Percentiles rank a stretch among this genome's conserved stretches.
These are phyloP conservation scores for Pelochelys cantorii DNA, from an alignment of 2,797 vertebrate species.

Conservation along the genomic window DNA sequence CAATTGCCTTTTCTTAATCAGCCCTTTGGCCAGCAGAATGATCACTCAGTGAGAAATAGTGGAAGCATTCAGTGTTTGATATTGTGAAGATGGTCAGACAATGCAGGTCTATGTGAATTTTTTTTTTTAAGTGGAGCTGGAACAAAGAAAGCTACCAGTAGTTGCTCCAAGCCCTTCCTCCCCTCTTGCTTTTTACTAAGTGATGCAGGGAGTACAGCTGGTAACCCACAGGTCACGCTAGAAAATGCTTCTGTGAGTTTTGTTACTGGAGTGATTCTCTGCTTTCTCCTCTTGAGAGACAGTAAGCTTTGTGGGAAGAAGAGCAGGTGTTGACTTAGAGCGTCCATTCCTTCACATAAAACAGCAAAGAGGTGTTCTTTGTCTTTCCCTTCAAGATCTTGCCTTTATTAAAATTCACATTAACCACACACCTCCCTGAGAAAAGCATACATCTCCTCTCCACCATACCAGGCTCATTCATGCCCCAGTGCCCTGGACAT, in stretches of 20 bases:
- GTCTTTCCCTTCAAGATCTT: background rate
- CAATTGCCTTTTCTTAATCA: background rate
- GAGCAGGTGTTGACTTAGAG: background rate
- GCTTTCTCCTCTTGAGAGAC: background rate
- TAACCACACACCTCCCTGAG: background rate
- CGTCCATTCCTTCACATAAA: background rate
- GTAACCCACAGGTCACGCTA: background rate
- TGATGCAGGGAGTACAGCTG: background rate
- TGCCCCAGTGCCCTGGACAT: background rate
- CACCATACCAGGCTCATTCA: background rate
- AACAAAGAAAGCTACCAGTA: background rate
- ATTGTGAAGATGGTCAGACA: background rate
- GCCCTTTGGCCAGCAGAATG: background rate
- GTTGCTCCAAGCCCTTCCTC: too few relatives aligned
- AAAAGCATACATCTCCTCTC: background rate
- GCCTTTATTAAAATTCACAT: background rate
- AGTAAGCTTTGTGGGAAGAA: background rate
- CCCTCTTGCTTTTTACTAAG: background rate
- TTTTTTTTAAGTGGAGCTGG: background rate
- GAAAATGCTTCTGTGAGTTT: background rate
- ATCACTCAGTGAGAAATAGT: background rate
- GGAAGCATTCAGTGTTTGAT: background rate
- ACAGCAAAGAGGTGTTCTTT: background rate
- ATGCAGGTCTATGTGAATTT: background rate
- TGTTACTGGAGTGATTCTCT: background rate